Conservation (phyloP, 2,888 invertebrate species). For the Tipula helvola region DNA sequence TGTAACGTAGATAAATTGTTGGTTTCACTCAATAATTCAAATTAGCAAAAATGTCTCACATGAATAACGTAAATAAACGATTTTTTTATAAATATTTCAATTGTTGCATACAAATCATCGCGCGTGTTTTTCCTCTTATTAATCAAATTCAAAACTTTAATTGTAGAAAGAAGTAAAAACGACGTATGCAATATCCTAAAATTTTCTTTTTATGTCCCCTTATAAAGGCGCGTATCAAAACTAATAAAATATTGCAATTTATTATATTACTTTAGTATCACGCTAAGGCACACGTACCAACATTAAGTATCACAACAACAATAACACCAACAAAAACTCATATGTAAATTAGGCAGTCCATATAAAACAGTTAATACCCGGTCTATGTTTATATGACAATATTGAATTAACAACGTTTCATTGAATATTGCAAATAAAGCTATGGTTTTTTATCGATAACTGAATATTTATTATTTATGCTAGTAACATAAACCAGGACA, state of each 20-base stretch:
- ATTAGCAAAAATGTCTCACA: not conserved
- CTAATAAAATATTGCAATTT: not conserved
- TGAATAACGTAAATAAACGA: not conserved
- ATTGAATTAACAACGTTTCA: not conserved
- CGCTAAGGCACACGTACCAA: not conserved
- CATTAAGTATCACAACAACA: not conserved
- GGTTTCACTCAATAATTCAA: not conserved
- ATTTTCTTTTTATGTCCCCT: too few relatives aligned
- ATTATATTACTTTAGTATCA: not conserved
- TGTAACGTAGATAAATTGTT: not conserved
- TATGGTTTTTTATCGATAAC: not conserved
- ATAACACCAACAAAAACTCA: not conserved
- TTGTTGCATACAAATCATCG: not conserved
- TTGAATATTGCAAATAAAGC: not conserved
- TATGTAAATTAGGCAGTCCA: not conserved
- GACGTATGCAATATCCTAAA: too few relatives aligned
- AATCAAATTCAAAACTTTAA: not conserved
- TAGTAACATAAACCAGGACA: not conserved
- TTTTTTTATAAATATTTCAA: not conserved
- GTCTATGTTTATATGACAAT: not conserved
- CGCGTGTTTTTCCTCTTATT: not conserved
- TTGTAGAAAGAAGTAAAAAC: not conserved
- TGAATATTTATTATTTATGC: not conserved
- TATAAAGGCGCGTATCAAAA: too few relatives aligned
- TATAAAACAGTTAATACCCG: not conserved